phyloP scores from a whole-genome alignment of 2,797 vertebrate species.

The Myotis pilosus region DNA sequence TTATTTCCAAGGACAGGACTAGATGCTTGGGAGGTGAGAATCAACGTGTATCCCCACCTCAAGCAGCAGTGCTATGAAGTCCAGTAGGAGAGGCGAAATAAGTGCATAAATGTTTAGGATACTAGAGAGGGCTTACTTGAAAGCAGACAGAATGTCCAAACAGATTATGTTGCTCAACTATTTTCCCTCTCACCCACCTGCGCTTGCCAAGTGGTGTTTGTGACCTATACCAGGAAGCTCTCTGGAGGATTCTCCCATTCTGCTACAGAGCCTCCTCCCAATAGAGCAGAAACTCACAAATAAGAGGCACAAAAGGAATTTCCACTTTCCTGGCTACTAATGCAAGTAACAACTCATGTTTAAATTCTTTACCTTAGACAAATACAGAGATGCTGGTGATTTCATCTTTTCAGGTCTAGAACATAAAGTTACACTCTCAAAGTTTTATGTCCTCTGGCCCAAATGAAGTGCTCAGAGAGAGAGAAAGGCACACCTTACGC shows the following conservation, averaged over 20 bases:
- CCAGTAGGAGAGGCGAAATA: neutral
- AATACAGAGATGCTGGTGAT: neutral
- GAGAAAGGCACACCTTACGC: neutral
- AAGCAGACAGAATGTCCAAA: neutral
- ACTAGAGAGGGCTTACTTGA: neutral
- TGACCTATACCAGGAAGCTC: neutral
- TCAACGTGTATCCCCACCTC: no score
- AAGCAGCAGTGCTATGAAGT: neutral
- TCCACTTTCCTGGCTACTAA: neutral
- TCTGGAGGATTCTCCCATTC: neutral
- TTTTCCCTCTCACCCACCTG: neutral
- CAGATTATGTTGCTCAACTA: neutral
- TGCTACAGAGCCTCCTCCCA: neutral
- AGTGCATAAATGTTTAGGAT: neutral
- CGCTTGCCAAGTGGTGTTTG: neutral
- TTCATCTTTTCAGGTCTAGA: constrained; percentile 36
- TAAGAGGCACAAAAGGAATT: neutral
- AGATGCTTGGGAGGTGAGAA: neutral
- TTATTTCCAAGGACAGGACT: neutral
- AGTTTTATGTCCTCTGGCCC: neutral
- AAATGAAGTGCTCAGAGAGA: constrained; percentile 18
- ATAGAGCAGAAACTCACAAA: neutral
- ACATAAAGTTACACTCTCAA: constrained; percentile 16
- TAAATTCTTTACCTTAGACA: constrained; percentile 46
- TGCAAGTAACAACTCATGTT: neutral